Base-by-base conservation (phyloP, 2,797 vertebrate genomes). In the Luscinia megarhynchos region DNA sequence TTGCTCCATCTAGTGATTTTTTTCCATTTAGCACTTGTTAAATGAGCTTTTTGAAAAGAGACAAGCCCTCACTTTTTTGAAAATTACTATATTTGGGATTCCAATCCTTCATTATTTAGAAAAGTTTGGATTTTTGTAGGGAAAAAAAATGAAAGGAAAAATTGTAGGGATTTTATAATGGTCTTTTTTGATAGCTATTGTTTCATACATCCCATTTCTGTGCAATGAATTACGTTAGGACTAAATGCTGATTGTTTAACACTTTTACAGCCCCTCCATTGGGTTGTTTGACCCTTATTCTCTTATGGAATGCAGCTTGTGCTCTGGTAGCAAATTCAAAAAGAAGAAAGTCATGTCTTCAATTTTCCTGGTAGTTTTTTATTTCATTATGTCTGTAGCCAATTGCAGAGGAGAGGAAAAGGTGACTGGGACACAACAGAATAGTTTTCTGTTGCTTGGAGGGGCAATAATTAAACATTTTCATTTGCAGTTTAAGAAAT, bases 1-100 rank as follows among this genome's bases (percentile, higher is more conserved):
- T 91, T 95, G 95, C 95, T 94, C 97, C 98, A 97, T 97, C 98
- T 98, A 98, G 97, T 97, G 97, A 64, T 93, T 50, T 21, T 20
- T 54, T 38, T 24, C 54, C 11, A 66, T 93, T 93, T 79, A 78
- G 43, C 29, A 83, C 66, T 30, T 84, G 45, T 88, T 94, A 61
- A 81, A 55, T 17, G 2, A 22, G 8, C 27, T 77, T 62, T 75
- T 87, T 79, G 2, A 77, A 76, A 51, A 75, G 11, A 30, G 2
- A 30, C 1, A 67, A 59, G 3, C 3, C 9, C 46, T 78, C 6
- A 30, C 53, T 74, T 46, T 21, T 70, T 36, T 34, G 1, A 51
- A 78, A 84, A n/a, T 21, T 16, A 4, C 6, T 76, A 0, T 20
- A 17, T 54, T 64, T 77, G 22, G 5, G 18, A 36, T 51, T 83